Base-by-base conservation (phyloP, 2,888 invertebrate genomes). In the Drosophila dives region DNA sequence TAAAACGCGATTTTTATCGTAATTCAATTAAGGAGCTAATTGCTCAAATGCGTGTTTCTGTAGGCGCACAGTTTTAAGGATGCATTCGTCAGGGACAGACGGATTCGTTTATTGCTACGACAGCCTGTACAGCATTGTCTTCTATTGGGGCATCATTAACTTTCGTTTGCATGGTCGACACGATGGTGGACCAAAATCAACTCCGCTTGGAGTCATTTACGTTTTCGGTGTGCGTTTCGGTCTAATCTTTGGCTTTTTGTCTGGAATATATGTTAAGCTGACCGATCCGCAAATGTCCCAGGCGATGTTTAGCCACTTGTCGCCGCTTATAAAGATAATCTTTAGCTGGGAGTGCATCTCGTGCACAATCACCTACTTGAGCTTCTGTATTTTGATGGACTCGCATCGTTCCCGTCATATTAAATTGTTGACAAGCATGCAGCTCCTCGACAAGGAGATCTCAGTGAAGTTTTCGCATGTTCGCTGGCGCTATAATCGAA, bases 401-500 rank as follows among this genome's bases (percentile, higher is more conserved):
- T 12, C n/a, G 3, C 54, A 79, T 2, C 82, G 86, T 17, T 10
- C 64, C 0, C 59, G 62, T 0, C 92, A 92, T 32, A 64, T 90
- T 1, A 40, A 74, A 1, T 61, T 91, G 7, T 40, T 85, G 8
- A 54, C 77, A 5, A 65, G 64, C 49, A 77, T 92, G 58, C 86
- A 89, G 34, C 29, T 53, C 3, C 58, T 92, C 38, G 92, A 92
- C 71, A 54, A 73, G 0, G 20, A 69, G 1, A 63, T 92, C n/a
- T 59, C 70, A 0, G 60, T 42, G 0, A 59, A 80, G 23, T 92
- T 91, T 54, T 71, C 81, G 0, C 17, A 70, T 4, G 83, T 92
- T 0, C 67, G 72, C 17, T 92, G 92, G 88, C 82, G 91, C 42
- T 92, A 92, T 51, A 45, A 82, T 3, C 90, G 89, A 34, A 80